phyloP scores from a whole-genome alignment of 2,797 vertebrate genomes.

The Todus mexicanus region DNA sequence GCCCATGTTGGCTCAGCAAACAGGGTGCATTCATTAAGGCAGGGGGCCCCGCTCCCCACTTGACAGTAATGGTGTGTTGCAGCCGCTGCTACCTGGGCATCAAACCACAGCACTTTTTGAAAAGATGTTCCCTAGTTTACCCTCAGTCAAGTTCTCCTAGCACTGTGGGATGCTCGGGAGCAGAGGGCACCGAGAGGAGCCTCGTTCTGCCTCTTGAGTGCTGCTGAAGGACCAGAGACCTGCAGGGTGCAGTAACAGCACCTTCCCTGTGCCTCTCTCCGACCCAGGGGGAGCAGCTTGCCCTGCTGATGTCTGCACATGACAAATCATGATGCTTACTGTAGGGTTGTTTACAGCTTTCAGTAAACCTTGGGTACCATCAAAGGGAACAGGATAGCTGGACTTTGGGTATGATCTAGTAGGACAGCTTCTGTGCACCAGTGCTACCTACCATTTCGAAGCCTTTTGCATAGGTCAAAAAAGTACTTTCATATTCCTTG shows the following conservation, averaged over 20 bases:
- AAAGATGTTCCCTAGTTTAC: not conserved
- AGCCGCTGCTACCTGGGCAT: not conserved
- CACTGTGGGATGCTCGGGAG: not conserved
- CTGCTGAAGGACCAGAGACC: not conserved
- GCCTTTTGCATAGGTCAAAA: not conserved
- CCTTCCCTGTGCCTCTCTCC: not conserved
- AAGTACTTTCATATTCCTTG: not conserved
- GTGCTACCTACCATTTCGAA: not conserved
- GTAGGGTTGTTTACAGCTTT: not conserved
- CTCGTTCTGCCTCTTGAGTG: fast-evolving
- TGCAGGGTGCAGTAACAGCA: not conserved
- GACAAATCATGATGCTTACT: too few relatives aligned
- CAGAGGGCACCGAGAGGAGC: not conserved
- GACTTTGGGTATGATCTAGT: not conserved
- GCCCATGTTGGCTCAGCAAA: not conserved
- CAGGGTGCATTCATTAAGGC: not conserved
- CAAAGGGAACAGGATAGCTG: not conserved
- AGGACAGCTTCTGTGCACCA: not conserved
- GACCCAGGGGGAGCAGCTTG: not conserved
- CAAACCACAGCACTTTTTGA: not conserved
- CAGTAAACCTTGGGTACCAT: not conserved
- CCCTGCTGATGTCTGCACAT: not conserved
- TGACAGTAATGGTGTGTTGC: not conserved
- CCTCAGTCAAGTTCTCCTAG: not conserved
- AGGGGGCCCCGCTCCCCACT: not conserved